These are phyloP conservation scores for Cantharis lateralis DNA, from an alignment of 2,888 invertebrate species.

Conservation along the genomic window DNA sequence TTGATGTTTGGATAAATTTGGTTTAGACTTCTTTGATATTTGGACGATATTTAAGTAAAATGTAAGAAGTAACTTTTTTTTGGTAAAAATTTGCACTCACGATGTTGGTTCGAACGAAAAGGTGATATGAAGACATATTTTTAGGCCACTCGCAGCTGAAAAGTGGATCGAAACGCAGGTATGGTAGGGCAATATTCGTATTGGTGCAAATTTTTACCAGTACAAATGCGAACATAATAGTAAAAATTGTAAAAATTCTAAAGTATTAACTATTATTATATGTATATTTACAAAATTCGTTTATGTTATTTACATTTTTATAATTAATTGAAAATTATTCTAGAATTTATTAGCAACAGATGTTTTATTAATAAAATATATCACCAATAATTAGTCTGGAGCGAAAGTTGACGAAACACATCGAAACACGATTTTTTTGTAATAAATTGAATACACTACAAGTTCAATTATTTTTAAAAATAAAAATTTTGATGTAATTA, in stretches of 20 bases:
- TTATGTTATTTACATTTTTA: conserved; percentile 2
- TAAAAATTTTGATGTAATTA: neutral
- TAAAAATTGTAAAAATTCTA: conserved; percentile 21
- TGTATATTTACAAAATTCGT: neutral
- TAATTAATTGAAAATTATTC: neutral
- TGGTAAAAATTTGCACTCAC: neutral
- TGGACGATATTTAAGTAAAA: conserved; percentile 20
- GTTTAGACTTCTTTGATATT: conserved; percentile 17
- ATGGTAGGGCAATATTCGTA: neutral
- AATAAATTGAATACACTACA: neutral
- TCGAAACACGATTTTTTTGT: neutral
- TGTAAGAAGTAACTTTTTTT: conserved; percentile 7
- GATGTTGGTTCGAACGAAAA: neutral
- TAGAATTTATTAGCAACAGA: neutral
- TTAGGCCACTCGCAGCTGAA: neutral
- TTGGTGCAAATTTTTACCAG: neutral
- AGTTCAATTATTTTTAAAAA: neutral
- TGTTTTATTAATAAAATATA: neutral
- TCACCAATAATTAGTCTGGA: neutral
- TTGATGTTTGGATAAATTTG: conserved; percentile 16
- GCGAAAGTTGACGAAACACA: neutral
- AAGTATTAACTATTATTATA: conserved; percentile 4
- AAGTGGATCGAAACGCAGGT: neutral
- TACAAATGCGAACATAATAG: conserved; percentile 2
- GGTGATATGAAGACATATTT: neutral